Evolutionary conservation across 1,140 invertebrate genomes (phyloP).

Genomic region (Cecropterus lyciades): DNA sequence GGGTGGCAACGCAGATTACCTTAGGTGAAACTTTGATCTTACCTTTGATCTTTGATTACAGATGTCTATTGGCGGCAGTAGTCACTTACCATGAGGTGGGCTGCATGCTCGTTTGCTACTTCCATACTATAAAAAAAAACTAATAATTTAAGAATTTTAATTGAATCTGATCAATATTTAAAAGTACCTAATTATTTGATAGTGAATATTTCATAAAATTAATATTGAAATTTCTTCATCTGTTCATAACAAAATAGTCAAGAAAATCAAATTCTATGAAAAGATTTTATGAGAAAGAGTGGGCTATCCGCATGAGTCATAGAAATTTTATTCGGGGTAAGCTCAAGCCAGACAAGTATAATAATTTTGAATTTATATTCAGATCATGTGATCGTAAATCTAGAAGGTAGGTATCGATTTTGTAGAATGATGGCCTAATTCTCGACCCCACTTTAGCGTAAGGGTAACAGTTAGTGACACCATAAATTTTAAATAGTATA

Average conservation of each 20-base stretch:
- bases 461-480: slow-evolving; percentile 44
- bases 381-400: slow-evolving; percentile 40
- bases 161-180: no score
- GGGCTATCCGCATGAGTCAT: neutral
- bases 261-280: neutral
- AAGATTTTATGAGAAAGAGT: slow-evolving; percentile 3
- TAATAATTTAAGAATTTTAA: no score
- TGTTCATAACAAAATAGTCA: neutral
- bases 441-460: slow-evolving; percentile 44
- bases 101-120: no score
- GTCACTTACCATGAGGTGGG: no score
- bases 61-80: no score
- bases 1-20: no score
- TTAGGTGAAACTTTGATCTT: no score
- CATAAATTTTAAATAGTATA: neutral
- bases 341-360: slow-evolving; percentile 35
- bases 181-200: no score
- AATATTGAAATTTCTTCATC: neutral
- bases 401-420: slow-evolving; percentile 49
- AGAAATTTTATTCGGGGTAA: slow-evolving; percentile 25
- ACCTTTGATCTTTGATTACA: no score
- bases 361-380: slow-evolving; percentile 43
- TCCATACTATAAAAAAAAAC: no score
- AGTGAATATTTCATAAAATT: neutral
- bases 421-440: slow-evolving; percentile 59